These are phyloP conservation scores for Sabatieria punctata DNA, from an alignment of 2,888 invertebrate genomes.

Conservation along the genomic window DNA sequence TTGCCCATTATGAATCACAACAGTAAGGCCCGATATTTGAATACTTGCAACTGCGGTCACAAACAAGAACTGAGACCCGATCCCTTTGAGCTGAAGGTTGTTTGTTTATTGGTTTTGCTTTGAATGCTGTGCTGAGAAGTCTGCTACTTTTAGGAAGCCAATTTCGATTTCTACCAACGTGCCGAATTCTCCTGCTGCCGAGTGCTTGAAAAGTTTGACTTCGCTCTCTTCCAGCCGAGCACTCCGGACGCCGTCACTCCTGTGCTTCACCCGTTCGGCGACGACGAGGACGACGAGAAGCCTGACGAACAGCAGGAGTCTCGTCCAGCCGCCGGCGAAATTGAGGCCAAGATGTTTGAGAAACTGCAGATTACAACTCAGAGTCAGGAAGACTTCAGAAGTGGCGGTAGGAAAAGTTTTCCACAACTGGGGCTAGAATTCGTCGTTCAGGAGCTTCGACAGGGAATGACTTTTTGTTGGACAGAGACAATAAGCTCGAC, in stretches of 20 bases:
- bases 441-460: too few relatives aligned
- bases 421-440: too few relatives aligned
- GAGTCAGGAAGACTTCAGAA: too few relatives aligned
- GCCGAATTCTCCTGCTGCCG: slow-evolving; percentile 51
- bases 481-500: too few relatives aligned
- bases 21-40: slow-evolving; percentile 62
- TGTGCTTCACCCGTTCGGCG: neutral
- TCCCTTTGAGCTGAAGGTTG: slow-evolving; percentile 59
- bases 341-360: too few relatives aligned
- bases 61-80: slow-evolving; percentile 70
- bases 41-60: slow-evolving; percentile 82
- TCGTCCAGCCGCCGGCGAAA: too few relatives aligned
- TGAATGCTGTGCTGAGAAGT: neutral
- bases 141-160: slow-evolving; percentile 52
- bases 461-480: too few relatives aligned
- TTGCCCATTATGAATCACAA: slow-evolving; percentile 41
- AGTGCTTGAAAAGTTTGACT: slow-evolving; percentile 47
- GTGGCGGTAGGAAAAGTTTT: too few relatives aligned
- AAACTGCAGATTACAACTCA: too few relatives aligned
- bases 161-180: slow-evolving; percentile 63
- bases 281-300: neutral
- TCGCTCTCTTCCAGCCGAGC: slow-evolving; percentile 70
- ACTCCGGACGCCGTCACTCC: slow-evolving; percentile 54
- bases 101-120: slow-evolving; percentile 12
- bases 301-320: too few relatives aligned